phyloP scores from a whole-genome alignment of 2,113 vertebrate genomes.

The Loxodonta africana region DNA sequence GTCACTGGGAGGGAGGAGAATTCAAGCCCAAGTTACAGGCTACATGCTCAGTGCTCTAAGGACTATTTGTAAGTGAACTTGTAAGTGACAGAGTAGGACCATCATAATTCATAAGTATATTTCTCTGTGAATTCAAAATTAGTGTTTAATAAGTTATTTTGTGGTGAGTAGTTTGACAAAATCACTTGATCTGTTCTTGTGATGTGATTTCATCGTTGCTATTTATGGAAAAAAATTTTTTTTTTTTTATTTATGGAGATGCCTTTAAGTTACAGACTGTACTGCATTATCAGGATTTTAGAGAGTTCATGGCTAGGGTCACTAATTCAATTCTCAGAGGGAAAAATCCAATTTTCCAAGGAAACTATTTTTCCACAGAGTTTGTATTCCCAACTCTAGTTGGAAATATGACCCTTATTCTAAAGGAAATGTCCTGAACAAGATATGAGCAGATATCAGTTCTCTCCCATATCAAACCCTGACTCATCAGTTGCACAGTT shows the following conservation, averaged over 20 bases:
- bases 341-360: constrained; percentile 43
- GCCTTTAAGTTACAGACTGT: neutral
- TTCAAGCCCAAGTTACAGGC: neutral
- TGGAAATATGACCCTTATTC: constrained; percentile 4
- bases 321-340: constrained; percentile 29
- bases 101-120: neutral
- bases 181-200: neutral
- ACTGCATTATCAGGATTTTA: neutral
- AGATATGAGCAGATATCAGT: neutral
- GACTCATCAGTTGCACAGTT: neutral
- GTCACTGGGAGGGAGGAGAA: neutral
- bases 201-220: constrained; percentile 18
- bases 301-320: neutral
- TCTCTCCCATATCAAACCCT: neutral
- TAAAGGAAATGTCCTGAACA: neutral
- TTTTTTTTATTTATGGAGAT: constrained; percentile 41
- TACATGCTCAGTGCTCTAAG: neutral
- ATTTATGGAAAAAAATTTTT: neutral
- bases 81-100: neutral
- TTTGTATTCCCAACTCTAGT: neutral
- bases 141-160: neutral
- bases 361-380: neutral
- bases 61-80: constrained; percentile 12
- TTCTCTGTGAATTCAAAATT: constrained; percentile 39
- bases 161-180: neutral